Percentiles rank a stretch among this genome's conserved stretches.
These are phyloP conservation scores for Nephrotoma flavescens DNA, from an alignment of 2,888 invertebrate genomes.

Conservation along the genomic window DNA sequence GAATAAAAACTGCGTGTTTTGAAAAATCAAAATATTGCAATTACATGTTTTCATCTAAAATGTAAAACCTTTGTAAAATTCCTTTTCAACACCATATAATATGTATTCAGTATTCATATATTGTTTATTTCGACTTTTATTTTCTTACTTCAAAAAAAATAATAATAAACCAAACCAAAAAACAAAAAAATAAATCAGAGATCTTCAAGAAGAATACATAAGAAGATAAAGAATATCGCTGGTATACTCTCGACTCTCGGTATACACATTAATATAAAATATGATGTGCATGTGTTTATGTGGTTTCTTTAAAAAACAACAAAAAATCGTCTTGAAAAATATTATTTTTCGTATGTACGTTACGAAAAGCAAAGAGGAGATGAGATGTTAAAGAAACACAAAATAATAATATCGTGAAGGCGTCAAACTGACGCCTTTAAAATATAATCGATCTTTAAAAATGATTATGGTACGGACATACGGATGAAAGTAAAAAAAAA, in stretches of 20 bases:
- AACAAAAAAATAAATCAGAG: not conserved
- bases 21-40: not conserved
- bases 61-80: not conserved
- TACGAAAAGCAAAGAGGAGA: not conserved
- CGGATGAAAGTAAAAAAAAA: slow-evolving; percentile 3
- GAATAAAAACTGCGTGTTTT: not conserved
- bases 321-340: not conserved
- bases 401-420: slow-evolving; percentile 1
- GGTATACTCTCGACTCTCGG: not conserved
- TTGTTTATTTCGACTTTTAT: not conserved
- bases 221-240: not conserved
- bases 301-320: not conserved
- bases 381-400: not conserved
- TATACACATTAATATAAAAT: not conserved
- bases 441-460: slow-evolving; percentile 3
- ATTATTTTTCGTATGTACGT: not conserved
- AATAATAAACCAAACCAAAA: not conserved
- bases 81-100: not conserved
- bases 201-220: not conserved
- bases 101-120: not conserved
- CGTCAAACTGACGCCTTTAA: slow-evolving; percentile 4
- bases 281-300: slow-evolving; percentile 1
- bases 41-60: not conserved
- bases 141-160: not conserved
- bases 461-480: slow-evolving; percentile 1